Percentiles rank a stretch among this genome's conserved stretches.
Conservation (phyloP, 2,888 invertebrate species). For the Helleia helle region DNA sequence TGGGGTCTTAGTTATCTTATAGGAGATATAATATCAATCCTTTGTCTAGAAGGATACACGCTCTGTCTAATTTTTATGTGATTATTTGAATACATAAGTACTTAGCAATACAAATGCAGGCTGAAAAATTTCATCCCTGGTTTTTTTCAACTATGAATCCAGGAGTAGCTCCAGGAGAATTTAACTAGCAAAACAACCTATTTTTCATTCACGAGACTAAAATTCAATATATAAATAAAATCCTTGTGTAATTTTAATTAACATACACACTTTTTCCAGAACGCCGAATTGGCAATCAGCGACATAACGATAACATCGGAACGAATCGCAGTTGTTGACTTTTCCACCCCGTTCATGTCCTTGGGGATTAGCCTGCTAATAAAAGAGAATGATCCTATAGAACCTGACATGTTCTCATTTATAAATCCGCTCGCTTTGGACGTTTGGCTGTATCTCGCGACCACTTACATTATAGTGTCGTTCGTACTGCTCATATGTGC, state of each 20-base stretch:
- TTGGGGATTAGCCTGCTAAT: conserved; percentile 91
- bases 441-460: conserved; percentile 91
- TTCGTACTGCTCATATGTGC: conserved; percentile 87
- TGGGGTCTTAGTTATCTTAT: too few species aligned
- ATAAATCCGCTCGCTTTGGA: conserved; percentile 86
- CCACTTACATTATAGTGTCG: conserved; percentile 87
- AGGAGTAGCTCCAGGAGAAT: too few species aligned
- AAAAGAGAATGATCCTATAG: conserved; percentile 81
- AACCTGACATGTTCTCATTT: conserved; percentile 91
- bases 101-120: too few species aligned
- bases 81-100: too few species aligned
- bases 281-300: conserved; percentile 93
- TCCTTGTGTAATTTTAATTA: neutral
- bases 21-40: too few species aligned
- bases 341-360: conserved; percentile 97
- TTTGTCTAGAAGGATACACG: too few species aligned
- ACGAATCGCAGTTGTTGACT: conserved; percentile 89
- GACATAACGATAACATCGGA: conserved; percentile 95
- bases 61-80: too few species aligned
- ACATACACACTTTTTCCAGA: conserved; percentile 75
- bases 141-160: too few species aligned
- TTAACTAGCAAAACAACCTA: too few species aligned
- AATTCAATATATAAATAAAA: conserved; percentile 77
- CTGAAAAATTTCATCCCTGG: too few species aligned
- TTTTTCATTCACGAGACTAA: too few species aligned